Evolutionary conservation across 2,888 invertebrate species (phyloP).

Genomic region (Resseliella maxima): DNA sequence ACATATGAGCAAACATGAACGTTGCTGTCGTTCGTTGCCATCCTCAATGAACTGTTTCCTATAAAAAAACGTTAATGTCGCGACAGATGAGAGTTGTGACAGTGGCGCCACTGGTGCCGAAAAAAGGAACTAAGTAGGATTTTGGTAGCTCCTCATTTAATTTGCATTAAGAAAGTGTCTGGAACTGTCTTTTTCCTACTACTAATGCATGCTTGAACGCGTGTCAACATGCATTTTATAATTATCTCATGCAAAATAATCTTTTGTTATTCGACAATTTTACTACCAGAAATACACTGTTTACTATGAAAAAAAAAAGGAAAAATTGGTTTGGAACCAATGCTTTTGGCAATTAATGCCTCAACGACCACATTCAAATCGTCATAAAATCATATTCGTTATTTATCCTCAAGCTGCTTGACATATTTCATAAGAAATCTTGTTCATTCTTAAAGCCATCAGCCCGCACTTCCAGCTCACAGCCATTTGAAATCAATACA

Average conservation of each 20-base stretch:
- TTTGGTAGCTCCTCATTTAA: too few relatives aligned
- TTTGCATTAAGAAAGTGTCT: too few relatives aligned
- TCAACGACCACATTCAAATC: background rate
- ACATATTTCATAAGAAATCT: background rate
- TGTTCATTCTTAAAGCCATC: background rate
- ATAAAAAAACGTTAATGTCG: too few relatives aligned
- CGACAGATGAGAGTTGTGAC: too few relatives aligned
- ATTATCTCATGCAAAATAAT: slow-evolving; percentile 7
- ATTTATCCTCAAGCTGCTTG: background rate
- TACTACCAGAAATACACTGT: background rate
- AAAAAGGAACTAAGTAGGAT: too few relatives aligned
- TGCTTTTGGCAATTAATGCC: background rate
- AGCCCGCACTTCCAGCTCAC: background rate
- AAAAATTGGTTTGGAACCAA: background rate
- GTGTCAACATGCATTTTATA: slow-evolving; percentile 37
- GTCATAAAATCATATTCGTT: slow-evolving; percentile 15
- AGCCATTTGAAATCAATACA: background rate
- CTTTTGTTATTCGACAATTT: slow-evolving; percentile 22
- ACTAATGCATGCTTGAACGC: slow-evolving; percentile 28
- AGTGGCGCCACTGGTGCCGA: too few relatives aligned
- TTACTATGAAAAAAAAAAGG: too few relatives aligned
- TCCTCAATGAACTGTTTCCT: too few relatives aligned
- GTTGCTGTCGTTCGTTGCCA: background rate
- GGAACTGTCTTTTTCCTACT: background rate
- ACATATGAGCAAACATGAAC: background rate